phyloP scores from a whole-genome alignment of 2,797 vertebrate genomes.

The Serranus cabrilla region DNA sequence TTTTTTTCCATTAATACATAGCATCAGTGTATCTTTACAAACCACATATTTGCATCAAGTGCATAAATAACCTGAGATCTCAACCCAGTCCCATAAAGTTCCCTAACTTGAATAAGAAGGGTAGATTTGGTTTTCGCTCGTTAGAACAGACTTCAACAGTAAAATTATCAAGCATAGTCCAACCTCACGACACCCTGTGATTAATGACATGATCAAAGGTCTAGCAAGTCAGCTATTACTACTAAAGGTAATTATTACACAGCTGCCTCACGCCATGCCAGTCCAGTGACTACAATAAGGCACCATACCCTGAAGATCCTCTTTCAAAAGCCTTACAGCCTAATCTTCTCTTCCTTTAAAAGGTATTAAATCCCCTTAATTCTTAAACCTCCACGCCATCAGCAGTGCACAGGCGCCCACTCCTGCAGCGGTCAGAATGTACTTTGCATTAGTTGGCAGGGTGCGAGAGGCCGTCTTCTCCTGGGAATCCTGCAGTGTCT shows the following conservation, averaged over 20 bases:
- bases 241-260: conserved; percentile 66
- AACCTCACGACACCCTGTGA: conserved; percentile 11
- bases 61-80: conserved; percentile 49
- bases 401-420: conserved; percentile 72
- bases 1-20: conserved; percentile 16
- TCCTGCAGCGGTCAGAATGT: conserved; percentile 69
- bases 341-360: conserved; percentile 51
- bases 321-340: conserved; percentile 33
- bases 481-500: conserved; percentile 28
- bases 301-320: conserved; percentile 49
- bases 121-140: conserved; percentile 24
- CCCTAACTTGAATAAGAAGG: conserved; percentile 4
- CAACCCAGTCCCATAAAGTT: conserved; percentile 4
- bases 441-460: conserved; percentile 46
- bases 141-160: not conserved
- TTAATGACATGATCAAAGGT: conserved; percentile 63
- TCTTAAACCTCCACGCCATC: conserved; percentile 78
- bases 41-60: conserved; percentile 31
- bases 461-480: not conserved
- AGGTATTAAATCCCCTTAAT: conserved; percentile 60
- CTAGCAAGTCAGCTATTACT: conserved; percentile 48
- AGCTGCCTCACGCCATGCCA: conserved; percentile 22
- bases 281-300: conserved; percentile 60
- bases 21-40: not conserved
- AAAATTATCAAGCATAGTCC: conserved; percentile 22